Percentiles rank a stretch among this genome's conserved stretches.
Evolutionary conservation across 1,140 invertebrate genomes (phyloP).

Genomic region (Gryllus bimaculatus): DNA sequence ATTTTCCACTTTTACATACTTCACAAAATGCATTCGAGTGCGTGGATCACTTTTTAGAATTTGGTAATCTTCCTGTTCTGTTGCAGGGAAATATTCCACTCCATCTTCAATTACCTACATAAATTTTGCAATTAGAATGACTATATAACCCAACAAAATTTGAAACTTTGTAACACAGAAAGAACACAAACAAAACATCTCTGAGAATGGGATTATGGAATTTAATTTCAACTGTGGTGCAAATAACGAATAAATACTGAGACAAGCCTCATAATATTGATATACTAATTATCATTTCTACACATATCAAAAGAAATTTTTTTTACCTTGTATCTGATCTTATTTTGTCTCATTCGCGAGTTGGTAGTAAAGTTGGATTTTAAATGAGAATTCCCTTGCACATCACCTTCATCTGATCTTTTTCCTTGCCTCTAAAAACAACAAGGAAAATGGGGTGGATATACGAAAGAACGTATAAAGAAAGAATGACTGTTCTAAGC

Average conservation of each 20-base stretch:
- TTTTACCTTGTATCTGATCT: not conserved
- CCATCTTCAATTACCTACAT: not conserved
- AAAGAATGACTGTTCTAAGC: too few species aligned
- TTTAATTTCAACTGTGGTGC: not conserved
- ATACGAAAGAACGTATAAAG: too few species aligned
- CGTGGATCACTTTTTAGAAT: slow-evolving; percentile 42
- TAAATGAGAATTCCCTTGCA: too few species aligned
- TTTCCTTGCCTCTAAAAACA: too few species aligned
- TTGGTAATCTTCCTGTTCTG: slow-evolving; percentile 20
- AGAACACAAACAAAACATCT: too few species aligned
- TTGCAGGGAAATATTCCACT: not conserved
- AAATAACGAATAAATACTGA: not conserved
- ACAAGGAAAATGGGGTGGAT: too few species aligned
- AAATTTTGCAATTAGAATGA: too few species aligned
- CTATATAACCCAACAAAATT: not conserved
- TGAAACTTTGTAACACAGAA: not conserved
- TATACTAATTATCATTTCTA: not conserved
- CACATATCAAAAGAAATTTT: not conserved
- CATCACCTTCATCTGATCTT: too few species aligned
- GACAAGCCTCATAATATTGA: too few species aligned
- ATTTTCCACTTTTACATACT: slow-evolving; percentile 51
- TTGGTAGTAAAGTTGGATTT: too few species aligned
- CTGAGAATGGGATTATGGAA: not conserved
- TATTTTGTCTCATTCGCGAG: not conserved
- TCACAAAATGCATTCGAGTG: slow-evolving; percentile 48